Percentiles rank a stretch among this genome's conserved stretches.
Evolutionary conservation across 2,113 vertebrate species (phyloP).

Genomic region (Furnarius figulus): DNA sequence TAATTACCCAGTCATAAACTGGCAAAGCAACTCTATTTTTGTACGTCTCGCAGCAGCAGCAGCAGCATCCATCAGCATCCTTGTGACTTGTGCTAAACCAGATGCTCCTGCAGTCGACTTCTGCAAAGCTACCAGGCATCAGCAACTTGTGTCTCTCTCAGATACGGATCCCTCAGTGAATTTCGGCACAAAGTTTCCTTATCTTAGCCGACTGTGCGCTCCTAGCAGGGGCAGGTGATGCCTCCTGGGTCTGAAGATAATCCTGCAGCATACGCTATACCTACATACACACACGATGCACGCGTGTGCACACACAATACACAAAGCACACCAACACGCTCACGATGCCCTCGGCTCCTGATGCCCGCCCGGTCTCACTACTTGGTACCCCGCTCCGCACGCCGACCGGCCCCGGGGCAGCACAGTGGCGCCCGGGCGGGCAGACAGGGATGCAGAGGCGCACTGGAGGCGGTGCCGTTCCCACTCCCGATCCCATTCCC

Average conservation of each 20-base stretch:
- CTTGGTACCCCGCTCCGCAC: fast-evolving
- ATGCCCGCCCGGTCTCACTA: fast-evolving
- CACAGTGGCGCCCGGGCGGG: too few species aligned
- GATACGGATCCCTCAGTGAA: neutral
- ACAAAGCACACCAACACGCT: fast-evolving
- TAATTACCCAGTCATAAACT: neutral
- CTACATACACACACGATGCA: fast-evolving
- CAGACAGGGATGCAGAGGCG: fast-evolving
- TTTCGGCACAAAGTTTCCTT: neutral
- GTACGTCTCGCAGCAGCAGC: neutral
- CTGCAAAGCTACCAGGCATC: neutral
- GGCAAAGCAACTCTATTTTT: neutral
- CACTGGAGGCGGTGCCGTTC: neutral
- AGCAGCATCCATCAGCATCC: neutral
- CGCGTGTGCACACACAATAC: too few species aligned
- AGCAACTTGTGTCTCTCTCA: neutral
- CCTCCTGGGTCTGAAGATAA: neutral
- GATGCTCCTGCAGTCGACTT: neutral
- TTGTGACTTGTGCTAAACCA: neutral
- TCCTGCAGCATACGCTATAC: neutral
- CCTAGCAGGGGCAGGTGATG: neutral
- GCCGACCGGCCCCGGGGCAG: fast-evolving
- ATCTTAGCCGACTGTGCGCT: fast-evolving
- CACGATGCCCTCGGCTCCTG: fast-evolving
- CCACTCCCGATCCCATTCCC: neutral